Evolutionary conservation across 2,888 invertebrate genomes (phyloP).

Genomic region (Microchrysa polita): DNA sequence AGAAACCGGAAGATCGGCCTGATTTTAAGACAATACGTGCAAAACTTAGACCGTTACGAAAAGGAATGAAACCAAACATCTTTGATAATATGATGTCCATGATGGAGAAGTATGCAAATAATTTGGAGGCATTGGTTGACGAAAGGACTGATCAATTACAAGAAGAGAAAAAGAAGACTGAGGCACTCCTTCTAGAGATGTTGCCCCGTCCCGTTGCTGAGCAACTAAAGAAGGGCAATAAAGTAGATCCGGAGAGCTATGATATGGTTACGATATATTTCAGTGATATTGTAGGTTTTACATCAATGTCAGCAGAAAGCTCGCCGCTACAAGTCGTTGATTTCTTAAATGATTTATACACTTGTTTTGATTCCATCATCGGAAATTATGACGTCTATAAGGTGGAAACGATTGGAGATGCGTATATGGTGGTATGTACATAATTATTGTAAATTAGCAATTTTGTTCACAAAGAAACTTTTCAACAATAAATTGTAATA

Average conservation of each 20-base stretch:
- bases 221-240: slow-evolving; percentile 87
- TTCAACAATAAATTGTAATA: too few relatives aligned
- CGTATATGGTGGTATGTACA: slow-evolving; percentile 86
- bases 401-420: slow-evolving; percentile 92
- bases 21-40: slow-evolving; percentile 86
- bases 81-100: slow-evolving; percentile 98
- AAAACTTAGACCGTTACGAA: slow-evolving; percentile 80
- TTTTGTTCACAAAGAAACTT: too few relatives aligned
- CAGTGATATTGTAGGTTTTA: slow-evolving; percentile 94
- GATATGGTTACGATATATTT: slow-evolving; percentile 91
- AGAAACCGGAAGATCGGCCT: slow-evolving; percentile 80
- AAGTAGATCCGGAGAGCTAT: slow-evolving; percentile 90
- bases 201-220: slow-evolving; percentile 91
- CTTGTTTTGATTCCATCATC: slow-evolving; percentile 93
- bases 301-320: slow-evolving; percentile 91
- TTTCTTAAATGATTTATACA: slow-evolving; percentile 92
- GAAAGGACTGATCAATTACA: slow-evolving; percentile 92
- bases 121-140: slow-evolving; percentile 91
- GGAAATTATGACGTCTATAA: slow-evolving; percentile 94
- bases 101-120: slow-evolving; percentile 97
- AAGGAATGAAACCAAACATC: slow-evolving; percentile 95
- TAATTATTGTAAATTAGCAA: too few relatives aligned
- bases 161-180: slow-evolving; percentile 97
- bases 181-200: slow-evolving; percentile 88
- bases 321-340: slow-evolving; percentile 92